phyloP scores from a whole-genome alignment of 2,113 vertebrate genomes.

The Caracal caracal region DNA sequence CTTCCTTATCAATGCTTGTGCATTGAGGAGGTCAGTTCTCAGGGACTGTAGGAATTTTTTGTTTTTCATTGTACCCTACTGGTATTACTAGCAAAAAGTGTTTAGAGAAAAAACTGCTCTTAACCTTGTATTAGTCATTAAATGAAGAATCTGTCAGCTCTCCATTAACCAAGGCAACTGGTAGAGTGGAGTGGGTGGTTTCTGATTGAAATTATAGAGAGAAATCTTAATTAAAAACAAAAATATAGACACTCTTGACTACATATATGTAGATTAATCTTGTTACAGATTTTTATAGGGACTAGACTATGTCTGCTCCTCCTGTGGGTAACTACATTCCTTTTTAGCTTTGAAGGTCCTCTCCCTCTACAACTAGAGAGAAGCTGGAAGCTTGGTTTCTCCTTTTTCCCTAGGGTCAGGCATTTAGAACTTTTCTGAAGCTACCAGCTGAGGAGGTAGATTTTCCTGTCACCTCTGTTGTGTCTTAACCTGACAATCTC shows the following conservation, averaged over 20 bases:
- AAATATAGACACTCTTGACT: not conserved
- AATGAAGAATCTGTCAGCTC: not conserved
- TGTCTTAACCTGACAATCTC: not conserved
- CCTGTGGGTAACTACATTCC: not conserved
- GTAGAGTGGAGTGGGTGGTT: not conserved
- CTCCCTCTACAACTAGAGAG: not conserved
- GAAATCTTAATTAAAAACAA: constrained; percentile 13
- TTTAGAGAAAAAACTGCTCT: constrained; percentile 17
- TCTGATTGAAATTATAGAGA: constrained; percentile 18
- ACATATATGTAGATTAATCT: not conserved
- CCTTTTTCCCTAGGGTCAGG: not conserved
- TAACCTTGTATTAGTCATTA: not conserved
- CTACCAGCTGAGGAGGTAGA: not conserved
- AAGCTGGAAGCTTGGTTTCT: not conserved
- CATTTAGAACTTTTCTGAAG: constrained; percentile 23
- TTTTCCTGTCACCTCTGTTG: not conserved
- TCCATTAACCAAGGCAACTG: constrained; percentile 28
- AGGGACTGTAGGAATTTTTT: not conserved
- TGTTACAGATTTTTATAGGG: constrained; percentile 24
- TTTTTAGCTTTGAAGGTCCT: not conserved
- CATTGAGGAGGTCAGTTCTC: not conserved
- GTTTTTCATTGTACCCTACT: not conserved
- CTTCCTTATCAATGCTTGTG: not conserved
- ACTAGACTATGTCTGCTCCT: not conserved
- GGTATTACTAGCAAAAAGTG: constrained; percentile 8